Conservation (phyloP, 2,113 vertebrate genomes). For the Chloroceryle aenea region DNA sequence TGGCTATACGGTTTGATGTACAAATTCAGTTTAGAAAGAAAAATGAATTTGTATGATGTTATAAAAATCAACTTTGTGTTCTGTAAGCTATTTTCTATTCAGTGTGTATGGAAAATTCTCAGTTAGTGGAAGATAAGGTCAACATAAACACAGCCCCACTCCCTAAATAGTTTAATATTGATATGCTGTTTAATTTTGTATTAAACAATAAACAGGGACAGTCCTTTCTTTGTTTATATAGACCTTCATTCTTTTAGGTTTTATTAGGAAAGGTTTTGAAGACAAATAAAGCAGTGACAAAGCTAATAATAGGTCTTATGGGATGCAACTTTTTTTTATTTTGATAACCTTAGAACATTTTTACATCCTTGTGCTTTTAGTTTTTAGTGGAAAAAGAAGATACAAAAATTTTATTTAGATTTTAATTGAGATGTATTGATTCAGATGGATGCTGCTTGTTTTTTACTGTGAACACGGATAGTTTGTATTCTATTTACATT, state of each 20-base stretch:
- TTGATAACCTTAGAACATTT: neutral
- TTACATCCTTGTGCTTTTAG: conserved; percentile 1
- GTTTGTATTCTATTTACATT: neutral
- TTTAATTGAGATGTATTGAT: neutral
- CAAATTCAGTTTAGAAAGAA: neutral
- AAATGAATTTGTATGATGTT: neutral
- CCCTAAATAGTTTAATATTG: neutral
- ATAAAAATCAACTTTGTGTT: neutral
- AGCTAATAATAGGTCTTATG: conserved; percentile 26
- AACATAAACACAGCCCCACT: neutral
- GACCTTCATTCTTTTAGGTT: conserved; percentile 14
- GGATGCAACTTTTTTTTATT: neutral
- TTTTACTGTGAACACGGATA: neutral
- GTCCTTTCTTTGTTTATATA: conserved; percentile 1
- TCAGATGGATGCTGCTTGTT: neutral
- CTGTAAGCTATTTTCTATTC: neutral
- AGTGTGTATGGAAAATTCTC: neutral
- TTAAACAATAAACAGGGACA: neutral
- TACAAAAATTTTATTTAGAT: neutral
- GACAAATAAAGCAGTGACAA: conserved; percentile 44
- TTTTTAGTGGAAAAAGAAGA: neutral
- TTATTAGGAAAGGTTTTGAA: conserved; percentile 35
- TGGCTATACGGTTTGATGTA: neutral
- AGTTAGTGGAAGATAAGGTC: neutral
- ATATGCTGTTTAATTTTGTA: neutral